These are phyloP conservation scores for Tenodera sinensis DNA, from an alignment of 2,888 invertebrate genomes.

Conservation along the genomic window DNA sequence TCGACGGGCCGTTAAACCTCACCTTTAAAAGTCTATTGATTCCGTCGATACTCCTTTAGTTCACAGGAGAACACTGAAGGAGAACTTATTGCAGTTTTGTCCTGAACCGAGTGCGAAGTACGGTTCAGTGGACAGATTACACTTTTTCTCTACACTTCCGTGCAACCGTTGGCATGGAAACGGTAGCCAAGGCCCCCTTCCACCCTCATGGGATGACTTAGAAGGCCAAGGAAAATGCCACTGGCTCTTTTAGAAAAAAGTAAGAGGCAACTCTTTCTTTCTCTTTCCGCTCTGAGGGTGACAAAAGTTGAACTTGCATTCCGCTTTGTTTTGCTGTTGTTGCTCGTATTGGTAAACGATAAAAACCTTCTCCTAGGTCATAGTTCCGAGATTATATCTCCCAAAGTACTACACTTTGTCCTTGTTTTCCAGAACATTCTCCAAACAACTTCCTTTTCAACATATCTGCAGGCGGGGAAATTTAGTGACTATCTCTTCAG, in stretches of 20 bases:
- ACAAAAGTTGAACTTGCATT: background rate
- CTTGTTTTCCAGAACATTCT: too few species aligned
- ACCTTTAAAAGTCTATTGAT: too few species aligned
- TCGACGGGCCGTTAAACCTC: too few species aligned
- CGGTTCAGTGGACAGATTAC: background rate
- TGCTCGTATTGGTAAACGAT: background rate
- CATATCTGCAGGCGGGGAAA: too few species aligned
- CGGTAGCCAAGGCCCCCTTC: background rate
- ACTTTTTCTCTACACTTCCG: background rate
- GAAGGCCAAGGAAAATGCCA: background rate
- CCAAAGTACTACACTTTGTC: too few species aligned
- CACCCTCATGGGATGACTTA: background rate
- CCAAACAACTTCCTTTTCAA: too few species aligned
- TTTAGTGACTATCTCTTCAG: too few species aligned
- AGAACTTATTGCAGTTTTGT: background rate
- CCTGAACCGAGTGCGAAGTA: background rate
- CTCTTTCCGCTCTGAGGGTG: background rate
- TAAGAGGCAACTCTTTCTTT: background rate
- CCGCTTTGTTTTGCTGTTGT: background rate
- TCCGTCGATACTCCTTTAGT: too few species aligned
- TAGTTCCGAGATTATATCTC: too few species aligned
- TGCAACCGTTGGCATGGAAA: background rate
- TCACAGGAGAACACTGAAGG: too few species aligned
- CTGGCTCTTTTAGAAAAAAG: background rate
- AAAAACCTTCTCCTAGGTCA: background rate